Conservation (phyloP, 2,113 vertebrate genomes). For the Hyla sarda region DNA sequence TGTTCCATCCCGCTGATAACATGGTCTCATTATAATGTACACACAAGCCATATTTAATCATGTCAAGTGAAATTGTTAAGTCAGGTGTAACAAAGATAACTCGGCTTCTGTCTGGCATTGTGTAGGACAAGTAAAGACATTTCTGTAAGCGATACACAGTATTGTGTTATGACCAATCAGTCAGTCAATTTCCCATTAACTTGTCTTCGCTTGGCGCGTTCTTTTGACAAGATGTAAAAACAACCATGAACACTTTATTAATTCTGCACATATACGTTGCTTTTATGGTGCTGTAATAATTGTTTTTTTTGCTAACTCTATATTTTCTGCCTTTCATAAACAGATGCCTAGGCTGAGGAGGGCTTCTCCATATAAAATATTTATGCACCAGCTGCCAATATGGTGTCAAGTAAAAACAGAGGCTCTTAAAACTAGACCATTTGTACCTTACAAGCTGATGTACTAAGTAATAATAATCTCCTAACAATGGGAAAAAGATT, state of each 20-base stretch:
- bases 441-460: slow-evolving; percentile 60
- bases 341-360: slow-evolving; percentile 55
- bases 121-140: slow-evolving; percentile 35
- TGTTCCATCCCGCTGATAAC: neutral
- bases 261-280: neutral
- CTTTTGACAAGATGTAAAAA: slow-evolving; percentile 1
- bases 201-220: neutral
- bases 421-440: slow-evolving; percentile 80
- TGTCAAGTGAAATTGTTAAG: slow-evolving; percentile 19
- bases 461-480: slow-evolving; percentile 4
- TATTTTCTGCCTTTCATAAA: slow-evolving; percentile 25
- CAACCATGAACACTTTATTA: neutral
- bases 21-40: neutral
- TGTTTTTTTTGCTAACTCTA: slow-evolving; percentile 11
- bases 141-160: neutral
- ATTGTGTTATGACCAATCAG: slow-evolving; percentile 22
- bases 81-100: slow-evolving; percentile 29
- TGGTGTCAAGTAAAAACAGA: slow-evolving; percentile 85
- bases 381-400: slow-evolving; percentile 81
- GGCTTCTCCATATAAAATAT: slow-evolving; percentile 80
- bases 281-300: slow-evolving; percentile 10
- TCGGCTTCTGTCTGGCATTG: slow-evolving; percentile 13
- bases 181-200: neutral
- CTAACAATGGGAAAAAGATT: neutral
- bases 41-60: slow-evolving; percentile 12